Conservation (phyloP, 2,888 invertebrate genomes). For the Alviniconcha strummeri region DNA sequence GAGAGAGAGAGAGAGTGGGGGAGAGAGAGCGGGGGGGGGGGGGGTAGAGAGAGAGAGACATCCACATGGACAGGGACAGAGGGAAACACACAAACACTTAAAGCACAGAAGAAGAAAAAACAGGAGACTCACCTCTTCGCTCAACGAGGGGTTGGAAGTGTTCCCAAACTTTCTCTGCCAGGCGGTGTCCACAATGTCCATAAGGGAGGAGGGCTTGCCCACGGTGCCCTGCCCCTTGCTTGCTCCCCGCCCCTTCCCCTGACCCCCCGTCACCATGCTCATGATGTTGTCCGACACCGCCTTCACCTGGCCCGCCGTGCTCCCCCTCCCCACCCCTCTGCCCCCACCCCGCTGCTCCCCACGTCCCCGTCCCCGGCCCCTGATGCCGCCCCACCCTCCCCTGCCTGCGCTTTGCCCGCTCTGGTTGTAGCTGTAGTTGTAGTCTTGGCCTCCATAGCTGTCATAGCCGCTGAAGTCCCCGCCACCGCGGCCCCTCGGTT, state of each 20-base stretch:
- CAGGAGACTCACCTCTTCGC: slow-evolving; percentile 11
- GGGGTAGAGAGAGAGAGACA: too few species aligned
- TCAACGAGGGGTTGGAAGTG: neutral
- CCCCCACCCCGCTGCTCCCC: neutral
- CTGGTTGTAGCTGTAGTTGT: neutral
- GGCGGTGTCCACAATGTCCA: slow-evolving; percentile 25
- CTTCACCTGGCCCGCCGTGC: slow-evolving; percentile 6
- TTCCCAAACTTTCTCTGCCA: neutral
- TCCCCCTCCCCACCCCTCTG: neutral
- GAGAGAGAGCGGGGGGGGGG: too few species aligned
- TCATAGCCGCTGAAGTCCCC: neutral
- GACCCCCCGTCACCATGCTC: slow-evolving; percentile 1
- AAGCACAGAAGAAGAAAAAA: too few species aligned
- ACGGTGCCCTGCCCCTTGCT: neutral
- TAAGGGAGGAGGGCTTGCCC: slow-evolving; percentile 18
- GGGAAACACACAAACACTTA: too few species aligned
- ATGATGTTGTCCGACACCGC: slow-evolving; percentile 15
- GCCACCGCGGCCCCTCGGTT: neutral
- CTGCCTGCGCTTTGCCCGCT: neutral
- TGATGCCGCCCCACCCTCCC: neutral
- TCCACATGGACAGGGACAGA: too few species aligned
- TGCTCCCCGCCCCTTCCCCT: neutral
- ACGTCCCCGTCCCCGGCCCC: neutral
- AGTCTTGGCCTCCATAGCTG: neutral
- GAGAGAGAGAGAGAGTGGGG: too few species aligned